Evolutionary conservation across 92 coral and sea anemone genomes (phyloP).

Genomic region (Umimayanthus chanpuru): DNA sequence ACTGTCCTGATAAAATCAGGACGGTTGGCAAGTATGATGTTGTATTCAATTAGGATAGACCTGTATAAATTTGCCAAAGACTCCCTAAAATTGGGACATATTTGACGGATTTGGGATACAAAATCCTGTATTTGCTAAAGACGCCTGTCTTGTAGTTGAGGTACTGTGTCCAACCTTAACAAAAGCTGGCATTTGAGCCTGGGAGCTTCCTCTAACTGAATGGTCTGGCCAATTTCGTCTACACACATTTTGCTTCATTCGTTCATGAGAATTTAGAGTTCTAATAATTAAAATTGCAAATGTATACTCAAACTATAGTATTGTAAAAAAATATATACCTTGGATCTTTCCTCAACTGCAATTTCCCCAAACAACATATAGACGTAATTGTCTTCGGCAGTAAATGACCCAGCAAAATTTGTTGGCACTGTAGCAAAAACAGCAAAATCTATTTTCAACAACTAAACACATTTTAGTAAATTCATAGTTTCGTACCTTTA

Average conservation of each 20-base stretch:
- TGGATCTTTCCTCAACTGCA: slow-evolving; percentile 59
- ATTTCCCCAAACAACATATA: slow-evolving; percentile 76
- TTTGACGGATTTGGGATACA: too few species aligned
- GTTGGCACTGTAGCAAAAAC: slow-evolving; percentile 38
- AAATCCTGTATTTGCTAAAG: too few species aligned
- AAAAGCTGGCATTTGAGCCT: too few species aligned
- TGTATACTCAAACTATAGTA: background rate
- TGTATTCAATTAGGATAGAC: too few species aligned
- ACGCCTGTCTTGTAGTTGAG: background rate
- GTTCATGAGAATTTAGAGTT: background rate
- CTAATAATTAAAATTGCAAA: background rate
- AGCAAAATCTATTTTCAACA: too few species aligned
- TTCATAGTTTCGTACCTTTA: background rate
- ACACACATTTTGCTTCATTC: too few species aligned
- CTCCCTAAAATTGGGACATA: too few species aligned
- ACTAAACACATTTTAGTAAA: background rate
- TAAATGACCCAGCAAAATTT: slow-evolving; percentile 74
- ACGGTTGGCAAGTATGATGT: too few species aligned
- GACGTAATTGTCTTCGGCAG: slow-evolving; percentile 63
- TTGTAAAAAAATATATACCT: slow-evolving; percentile 12
- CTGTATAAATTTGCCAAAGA: too few species aligned
- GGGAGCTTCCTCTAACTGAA: too few species aligned
- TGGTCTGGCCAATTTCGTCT: too few species aligned
- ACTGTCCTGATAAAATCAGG: too few species aligned
- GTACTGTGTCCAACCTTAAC: background rate